Evolutionary conservation across 2,888 invertebrate species (phyloP), one percentile per base, ranked within the genome.

Genomic region (Adelognathus sp.): DNA sequence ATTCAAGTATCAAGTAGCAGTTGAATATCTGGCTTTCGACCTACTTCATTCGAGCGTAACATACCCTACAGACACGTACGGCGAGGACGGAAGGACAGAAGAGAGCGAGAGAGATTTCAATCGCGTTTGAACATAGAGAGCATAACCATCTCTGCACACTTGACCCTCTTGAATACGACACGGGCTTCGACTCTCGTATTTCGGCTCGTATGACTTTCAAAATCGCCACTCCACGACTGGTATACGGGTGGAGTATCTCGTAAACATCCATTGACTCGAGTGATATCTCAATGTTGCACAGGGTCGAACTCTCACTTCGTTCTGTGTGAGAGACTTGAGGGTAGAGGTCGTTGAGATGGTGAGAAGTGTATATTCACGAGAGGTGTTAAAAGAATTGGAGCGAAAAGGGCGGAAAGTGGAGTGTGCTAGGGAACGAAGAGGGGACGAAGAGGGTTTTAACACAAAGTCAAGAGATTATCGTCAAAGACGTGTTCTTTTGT

Each of bases 401-500:
- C 16, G n/a, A 21, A 21, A 24, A 24, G n/a, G 46, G 1, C 11
- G 46, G 1, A 18, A 44, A 21, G 4, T 24, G 11, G 46, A 50
- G 46, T 2, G 46, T 24, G 46, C 24, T 21, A 24, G 21, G 46
- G 24, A 50, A 50, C 46, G 46, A 50, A 21, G 46, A 24, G 46
- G 5, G 21, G 21, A 24, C 46, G 21, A 50, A 21, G 46, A 50
- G 24, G n/a, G n/a, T 24, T 50, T n/a, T 50, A 21, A 21, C 46
- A 1, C 11, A 11, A 27, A 58, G 73, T 74, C 64, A 44, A 52
- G 50, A 52, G 58, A 52, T 52, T 58, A 58, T 73, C 33, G 41
- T 52, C 56, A 24, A 16, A 44, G 63, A 52, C 39, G 24, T 11
- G 54, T 64, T 64, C 70, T 52, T 64, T 74, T 64, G 69, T 73